Conservation (phyloP, 2,113 vertebrate genomes). For the Muntiacus muntjak region DNA sequence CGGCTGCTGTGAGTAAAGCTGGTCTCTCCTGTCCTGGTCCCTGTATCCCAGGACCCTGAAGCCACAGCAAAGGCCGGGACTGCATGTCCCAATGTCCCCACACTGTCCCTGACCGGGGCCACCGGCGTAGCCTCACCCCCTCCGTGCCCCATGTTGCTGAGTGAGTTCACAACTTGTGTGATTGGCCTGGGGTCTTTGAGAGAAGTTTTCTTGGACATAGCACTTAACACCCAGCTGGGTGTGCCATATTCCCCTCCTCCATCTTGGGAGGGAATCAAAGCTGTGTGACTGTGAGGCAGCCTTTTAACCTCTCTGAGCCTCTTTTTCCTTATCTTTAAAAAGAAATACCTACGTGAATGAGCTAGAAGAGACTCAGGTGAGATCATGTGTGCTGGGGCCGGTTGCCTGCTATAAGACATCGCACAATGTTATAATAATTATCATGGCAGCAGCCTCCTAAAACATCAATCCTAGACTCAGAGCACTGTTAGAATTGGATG, state of each 20-base stretch:
- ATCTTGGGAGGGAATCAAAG: background rate
- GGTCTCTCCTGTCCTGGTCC: background rate
- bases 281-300: background rate
- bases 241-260: background rate
- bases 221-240: no score
- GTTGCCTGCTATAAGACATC: background rate
- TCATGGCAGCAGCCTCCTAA: background rate
- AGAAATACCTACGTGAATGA: background rate
- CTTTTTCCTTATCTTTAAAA: background rate
- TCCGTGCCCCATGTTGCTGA: rapidly evolving
- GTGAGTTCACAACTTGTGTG: background rate
- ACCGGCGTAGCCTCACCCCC: rapidly evolving
- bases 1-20: background rate
- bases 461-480: background rate
- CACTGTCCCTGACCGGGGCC: rapidly evolving
- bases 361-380: no score
- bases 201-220: background rate
- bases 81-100: rapidly evolving
- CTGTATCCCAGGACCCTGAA: background rate
- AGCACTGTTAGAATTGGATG: background rate
- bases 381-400: rapidly evolving
- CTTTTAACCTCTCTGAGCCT: background rate
- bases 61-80: background rate
- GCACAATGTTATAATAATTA: rapidly evolving
- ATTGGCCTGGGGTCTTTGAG: background rate